phyloP scores from a whole-genome alignment of 2,797 vertebrate species.

The Sebastes nivosus region DNA sequence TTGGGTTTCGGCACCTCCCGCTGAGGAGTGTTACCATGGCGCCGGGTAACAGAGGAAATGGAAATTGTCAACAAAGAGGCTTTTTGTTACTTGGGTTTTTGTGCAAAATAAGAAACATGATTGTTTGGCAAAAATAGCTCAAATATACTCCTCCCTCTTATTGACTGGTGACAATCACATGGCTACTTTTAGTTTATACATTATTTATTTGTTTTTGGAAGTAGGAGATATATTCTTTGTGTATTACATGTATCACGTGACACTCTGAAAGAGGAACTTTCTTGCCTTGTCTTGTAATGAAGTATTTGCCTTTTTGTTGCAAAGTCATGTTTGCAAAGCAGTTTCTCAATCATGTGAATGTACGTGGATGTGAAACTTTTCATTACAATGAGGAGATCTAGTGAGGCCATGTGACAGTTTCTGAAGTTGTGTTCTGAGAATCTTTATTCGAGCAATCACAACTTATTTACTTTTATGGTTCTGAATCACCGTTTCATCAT shows the following conservation, averaged over 20 bases:
- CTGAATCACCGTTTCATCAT: not conserved
- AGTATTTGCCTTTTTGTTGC: not conserved
- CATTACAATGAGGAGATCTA: not conserved
- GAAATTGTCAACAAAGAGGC: conserved; percentile 72
- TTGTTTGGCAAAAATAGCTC: conserved; percentile 54
- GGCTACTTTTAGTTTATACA: not conserved
- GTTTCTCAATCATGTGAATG: not conserved
- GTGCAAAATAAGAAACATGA: conserved; percentile 45
- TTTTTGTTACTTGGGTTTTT: conserved; percentile 58
- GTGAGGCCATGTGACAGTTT: not conserved
- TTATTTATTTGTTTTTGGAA: not conserved
- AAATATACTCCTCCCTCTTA: not conserved
- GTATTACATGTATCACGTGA: not conserved
- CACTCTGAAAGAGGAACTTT: not conserved
- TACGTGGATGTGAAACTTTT: not conserved
- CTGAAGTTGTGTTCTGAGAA: not conserved
- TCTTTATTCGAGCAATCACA: not conserved
- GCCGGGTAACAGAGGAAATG: conserved; percentile 58
- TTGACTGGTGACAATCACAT: conserved; percentile 1
- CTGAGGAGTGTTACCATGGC: conserved; percentile 60
- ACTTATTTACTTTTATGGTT: not conserved
- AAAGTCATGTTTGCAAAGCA: not conserved
- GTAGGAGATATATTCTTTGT: not conserved
- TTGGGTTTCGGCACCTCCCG: conserved; percentile 10
- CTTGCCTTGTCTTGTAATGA: not conserved